A percentile compares a stretch with the other conserved stretches of the same genome.
These are phyloP conservation scores for Glareola pratincola DNA, from an alignment of 2,113 vertebrate genomes.

Conservation along the genomic window DNA sequence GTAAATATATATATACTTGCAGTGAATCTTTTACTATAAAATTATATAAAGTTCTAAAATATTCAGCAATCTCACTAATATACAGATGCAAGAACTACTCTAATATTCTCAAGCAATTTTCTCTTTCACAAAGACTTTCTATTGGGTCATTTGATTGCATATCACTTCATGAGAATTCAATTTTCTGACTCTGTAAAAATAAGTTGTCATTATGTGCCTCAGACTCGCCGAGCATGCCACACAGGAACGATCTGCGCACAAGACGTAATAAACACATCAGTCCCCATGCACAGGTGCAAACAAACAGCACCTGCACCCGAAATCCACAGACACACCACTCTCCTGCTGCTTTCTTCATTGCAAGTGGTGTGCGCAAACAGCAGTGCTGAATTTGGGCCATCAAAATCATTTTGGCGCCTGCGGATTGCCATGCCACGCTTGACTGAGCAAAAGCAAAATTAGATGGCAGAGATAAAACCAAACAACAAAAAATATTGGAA, in stretches of 20 bases:
- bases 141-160: background rate
- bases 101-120: background rate
- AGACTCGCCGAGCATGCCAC: background rate
- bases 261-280: background rate
- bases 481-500: background rate
- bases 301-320: background rate
- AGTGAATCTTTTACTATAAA: background rate
- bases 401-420: background rate
- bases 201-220: background rate
- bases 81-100: background rate
- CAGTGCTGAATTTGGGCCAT: background rate
- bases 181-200: background rate
- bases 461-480: background rate
- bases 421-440: accelerated
- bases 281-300: background rate
- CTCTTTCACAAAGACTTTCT: background rate
- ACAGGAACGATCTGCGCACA: accelerated
- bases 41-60: background rate
- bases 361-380: background rate
- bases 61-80: background rate
- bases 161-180: background rate
- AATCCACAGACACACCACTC: background rate
- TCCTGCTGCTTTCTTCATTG: background rate
- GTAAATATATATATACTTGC: background rate
- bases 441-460: background rate